Base-by-base conservation (phyloP, 2,113 vertebrate genomes). In the Galbula dea region DNA sequence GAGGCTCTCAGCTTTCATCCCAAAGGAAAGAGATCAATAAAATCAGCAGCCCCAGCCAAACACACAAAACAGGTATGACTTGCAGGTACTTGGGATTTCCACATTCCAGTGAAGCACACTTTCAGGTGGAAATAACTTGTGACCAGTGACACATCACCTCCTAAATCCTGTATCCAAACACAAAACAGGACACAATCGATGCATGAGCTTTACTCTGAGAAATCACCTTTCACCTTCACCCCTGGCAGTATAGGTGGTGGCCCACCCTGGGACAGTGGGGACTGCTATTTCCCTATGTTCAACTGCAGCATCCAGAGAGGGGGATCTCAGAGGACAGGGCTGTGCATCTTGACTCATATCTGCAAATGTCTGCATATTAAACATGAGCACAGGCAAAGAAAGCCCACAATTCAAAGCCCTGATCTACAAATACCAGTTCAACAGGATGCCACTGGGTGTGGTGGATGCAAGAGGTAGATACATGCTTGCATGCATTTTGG, bases 101-200 rank as follows among this genome's bases (percentile, higher is more conserved):
- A 36, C 3, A 0, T 48, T 29, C 15, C 36, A 55, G 39, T 0
- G 0, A 51, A 85, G 61, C 13, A 6, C 3, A 7, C 0, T 0
- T 22, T 41, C 29, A 16, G 27, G 10, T 11, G 49, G 20, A 26
- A 62, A 12, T 32, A 66, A 49, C 30, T 86, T 14, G 3, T 30
- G 12, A 45, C 45, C 30, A 46, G 49, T 11, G 16, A 43, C 14
- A 49, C 6, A 23, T 32, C 30, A 36, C 19, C 26, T 32, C 45
- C 52, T 49, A 72, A 80, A 86, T 54, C 54, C 49, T 18, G 12
- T 10, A 20, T 24, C 49, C 1, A 1, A 55, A 79, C n/a, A 59
- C 17, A 48, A 43, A 48, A 34, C 11, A 48, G 43, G 51, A 88
- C 17, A 61, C 13, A 54, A 24, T 9, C 3, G 5, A 55, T 3